Percentiles rank a stretch among this genome's conserved stretches.
These are phyloP conservation scores for Elymnias hypermnestra DNA, from an alignment of 1,140 invertebrate species.

Conservation along the genomic window DNA sequence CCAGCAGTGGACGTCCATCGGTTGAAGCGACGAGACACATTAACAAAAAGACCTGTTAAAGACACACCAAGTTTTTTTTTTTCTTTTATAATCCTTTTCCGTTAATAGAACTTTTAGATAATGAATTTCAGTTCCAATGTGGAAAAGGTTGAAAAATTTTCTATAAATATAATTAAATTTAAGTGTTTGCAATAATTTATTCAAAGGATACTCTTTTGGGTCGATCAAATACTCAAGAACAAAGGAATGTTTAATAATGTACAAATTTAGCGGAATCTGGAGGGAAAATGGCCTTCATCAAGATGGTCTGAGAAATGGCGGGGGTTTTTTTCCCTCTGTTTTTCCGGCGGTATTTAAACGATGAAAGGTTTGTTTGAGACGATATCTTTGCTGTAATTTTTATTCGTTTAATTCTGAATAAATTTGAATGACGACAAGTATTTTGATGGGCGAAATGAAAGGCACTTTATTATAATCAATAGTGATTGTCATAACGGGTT, in stretches of 20 bases:
- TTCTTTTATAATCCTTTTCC: too few relatives aligned
- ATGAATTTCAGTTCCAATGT: neutral
- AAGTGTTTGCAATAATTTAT: constrained; percentile 10
- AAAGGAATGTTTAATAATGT: constrained; percentile 24
- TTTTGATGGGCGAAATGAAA: too few relatives aligned
- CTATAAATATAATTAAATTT: constrained; percentile 11
- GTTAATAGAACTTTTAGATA: too few relatives aligned
- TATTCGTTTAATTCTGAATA: neutral
- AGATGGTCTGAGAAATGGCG: constrained; percentile 12
- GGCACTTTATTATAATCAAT: too few relatives aligned
- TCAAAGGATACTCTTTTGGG: constrained; percentile 1
- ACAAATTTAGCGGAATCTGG: constrained; percentile 22
- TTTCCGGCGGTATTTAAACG: neutral
- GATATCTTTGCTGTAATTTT: constrained; percentile 3
- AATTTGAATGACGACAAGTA: too few relatives aligned
- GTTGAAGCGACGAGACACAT: too few relatives aligned
- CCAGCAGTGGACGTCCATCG: too few relatives aligned
- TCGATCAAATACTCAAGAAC: constrained; percentile 10
- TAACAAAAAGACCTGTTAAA: too few relatives aligned
- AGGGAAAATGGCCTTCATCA: constrained; percentile 21
- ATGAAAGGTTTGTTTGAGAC: constrained; percentile 1
- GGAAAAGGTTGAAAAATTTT: neutral
- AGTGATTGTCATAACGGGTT: too few relatives aligned
- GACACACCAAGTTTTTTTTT: too few relatives aligned
- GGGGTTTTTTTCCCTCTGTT: constrained; percentile 11